Evolutionary conservation across 2,797 vertebrate genomes (phyloP).

Genomic region (Gallinago stenura): DNA sequence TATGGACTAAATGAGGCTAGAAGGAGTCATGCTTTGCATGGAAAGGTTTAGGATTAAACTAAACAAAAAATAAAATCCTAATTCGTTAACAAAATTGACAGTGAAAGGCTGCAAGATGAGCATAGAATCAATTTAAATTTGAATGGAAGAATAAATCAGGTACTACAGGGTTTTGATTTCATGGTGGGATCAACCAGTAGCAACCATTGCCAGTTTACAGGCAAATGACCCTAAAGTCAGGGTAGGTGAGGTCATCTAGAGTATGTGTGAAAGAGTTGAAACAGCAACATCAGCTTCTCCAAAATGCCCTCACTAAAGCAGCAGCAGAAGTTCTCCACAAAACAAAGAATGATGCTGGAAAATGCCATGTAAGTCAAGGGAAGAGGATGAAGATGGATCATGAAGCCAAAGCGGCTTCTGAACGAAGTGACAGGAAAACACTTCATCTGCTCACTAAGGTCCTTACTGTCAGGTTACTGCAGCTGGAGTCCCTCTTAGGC

Average conservation of each 20-base stretch:
- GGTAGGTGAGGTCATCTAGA: neutral
- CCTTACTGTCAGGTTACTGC: neutral
- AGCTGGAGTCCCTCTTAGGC: neutral
- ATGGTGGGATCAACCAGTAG: neutral
- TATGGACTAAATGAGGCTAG: neutral
- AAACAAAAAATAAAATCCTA: neutral
- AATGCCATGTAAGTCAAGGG: neutral
- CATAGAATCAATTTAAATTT: conserved; percentile 32
- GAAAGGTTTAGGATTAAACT: neutral
- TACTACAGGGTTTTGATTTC: neutral
- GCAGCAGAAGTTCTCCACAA: neutral
- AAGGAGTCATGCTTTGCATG: neutral
- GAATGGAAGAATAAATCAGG: conserved; percentile 17
- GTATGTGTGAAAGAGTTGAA: neutral
- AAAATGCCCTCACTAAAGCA: neutral
- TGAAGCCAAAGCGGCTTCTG: neutral
- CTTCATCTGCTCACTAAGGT: fast-evolving
- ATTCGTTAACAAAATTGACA: neutral
- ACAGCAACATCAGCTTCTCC: neutral
- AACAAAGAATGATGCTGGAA: neutral
- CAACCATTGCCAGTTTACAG: neutral
- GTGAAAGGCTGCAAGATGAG: conserved; percentile 10
- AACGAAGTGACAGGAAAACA: neutral
- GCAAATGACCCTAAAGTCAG: neutral
- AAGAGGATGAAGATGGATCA: neutral